These are phyloP conservation scores for Zoanthus solanderi DNA, from an alignment of 92 coral and sea anemone genomes.

Conservation along the genomic window DNA sequence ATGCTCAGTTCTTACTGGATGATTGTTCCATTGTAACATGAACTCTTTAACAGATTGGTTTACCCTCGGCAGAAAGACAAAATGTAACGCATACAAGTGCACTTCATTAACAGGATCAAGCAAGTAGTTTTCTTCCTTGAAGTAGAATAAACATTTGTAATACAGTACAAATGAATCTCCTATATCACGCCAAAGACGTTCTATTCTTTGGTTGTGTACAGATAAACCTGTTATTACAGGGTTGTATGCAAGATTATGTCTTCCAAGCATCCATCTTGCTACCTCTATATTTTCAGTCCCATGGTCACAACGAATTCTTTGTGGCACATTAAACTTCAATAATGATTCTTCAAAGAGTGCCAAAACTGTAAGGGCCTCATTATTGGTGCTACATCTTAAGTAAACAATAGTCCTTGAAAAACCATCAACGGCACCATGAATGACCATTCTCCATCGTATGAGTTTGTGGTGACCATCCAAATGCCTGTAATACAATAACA, in stretches of 20 bases:
- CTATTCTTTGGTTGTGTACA: conserved; percentile 71
- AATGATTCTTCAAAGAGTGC: neutral
- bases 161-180: conserved; percentile 44
- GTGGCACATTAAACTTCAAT: conserved; percentile 11
- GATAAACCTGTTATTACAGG: conserved; percentile 51
- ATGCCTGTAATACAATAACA: conserved; percentile 14
- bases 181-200: conserved; percentile 75
- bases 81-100: conserved; percentile 72
- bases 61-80: conserved; percentile 64
- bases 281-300: conserved; percentile 30
- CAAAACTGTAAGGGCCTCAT: conserved; percentile 13
- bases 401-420: conserved; percentile 46
- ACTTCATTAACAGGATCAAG: conserved; percentile 71
- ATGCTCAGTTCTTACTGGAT: conserved; percentile 61
- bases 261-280: conserved; percentile 31
- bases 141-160: conserved; percentile 64
- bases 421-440: conserved; percentile 53
- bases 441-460: conserved; percentile 43
- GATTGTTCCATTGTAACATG: conserved; percentile 66
- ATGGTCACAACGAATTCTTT: conserved; percentile 7
- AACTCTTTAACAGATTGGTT: conserved; percentile 57
- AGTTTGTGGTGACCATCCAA: conserved; percentile 41
- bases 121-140: conserved; percentile 53
- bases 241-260: neutral
- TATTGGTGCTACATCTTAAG: conserved; percentile 26